Evolutionary conservation across 2,888 invertebrate genomes (phyloP).

Genomic region (Plebejus argus): DNA sequence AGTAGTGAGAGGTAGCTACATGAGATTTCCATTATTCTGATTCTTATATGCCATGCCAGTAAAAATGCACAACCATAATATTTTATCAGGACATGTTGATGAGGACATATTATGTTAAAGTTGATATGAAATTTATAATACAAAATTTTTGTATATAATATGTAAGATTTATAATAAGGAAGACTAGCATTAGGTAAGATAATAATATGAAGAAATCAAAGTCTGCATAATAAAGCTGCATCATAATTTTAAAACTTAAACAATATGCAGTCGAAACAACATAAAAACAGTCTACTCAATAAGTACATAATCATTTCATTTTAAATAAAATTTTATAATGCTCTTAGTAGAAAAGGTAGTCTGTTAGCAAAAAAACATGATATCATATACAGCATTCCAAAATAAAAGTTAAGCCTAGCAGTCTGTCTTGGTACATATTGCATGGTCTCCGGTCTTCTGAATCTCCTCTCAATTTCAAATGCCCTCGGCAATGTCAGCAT

Average conservation of each 20-base stretch:
- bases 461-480: conserved; percentile 94
- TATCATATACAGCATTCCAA: conserved; percentile 93
- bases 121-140: conserved; percentile 6
- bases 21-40: conserved; percentile 15
- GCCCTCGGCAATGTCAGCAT: conserved; percentile 92
- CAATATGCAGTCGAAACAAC: background rate
- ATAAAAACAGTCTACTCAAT: conserved; percentile 41
- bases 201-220: background rate
- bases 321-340: conserved; percentile 42
- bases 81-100: background rate
- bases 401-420: conserved; percentile 93
- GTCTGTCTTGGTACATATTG: conserved; percentile 92
- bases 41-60: conserved; percentile 2
- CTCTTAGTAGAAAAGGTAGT: conserved; percentile 80
- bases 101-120: background rate
- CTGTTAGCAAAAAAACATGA: conserved; percentile 87
- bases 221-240: conserved; percentile 17
- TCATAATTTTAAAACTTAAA: conserved; percentile 25
- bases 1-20: conserved; percentile 11
- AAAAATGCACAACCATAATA: conserved; percentile 1
- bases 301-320: conserved; percentile 44
- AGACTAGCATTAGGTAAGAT: conserved; percentile 28
- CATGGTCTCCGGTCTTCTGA: conserved; percentile 89
- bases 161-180: background rate
- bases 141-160: background rate